Evolutionary conservation across 2,797 vertebrate genomes (phyloP), one percentile per base, ranked within the genome.

Genomic region (Buceros bicornis): DNA sequence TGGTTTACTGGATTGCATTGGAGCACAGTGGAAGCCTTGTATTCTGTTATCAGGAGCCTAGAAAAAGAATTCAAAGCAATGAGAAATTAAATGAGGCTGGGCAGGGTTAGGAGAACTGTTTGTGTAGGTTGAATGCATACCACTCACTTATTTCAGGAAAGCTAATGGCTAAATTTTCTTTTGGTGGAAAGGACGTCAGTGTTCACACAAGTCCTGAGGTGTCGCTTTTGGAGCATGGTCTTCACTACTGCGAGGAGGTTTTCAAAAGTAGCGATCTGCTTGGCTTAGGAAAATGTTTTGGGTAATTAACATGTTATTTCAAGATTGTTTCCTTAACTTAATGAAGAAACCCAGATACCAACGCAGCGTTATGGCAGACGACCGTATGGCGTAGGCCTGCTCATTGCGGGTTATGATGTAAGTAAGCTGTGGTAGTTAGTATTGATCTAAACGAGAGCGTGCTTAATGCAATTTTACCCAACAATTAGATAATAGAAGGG

Each of bases 381-480:
- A 96, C 99, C 99, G 0, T 99, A 99, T 26, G 99, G 99, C 3
- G 99, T 99, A 5, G 99, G 99, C 48, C 98, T 99, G 61, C 99
- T 99, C 78, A 99, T 99, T 54, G 99, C 99, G 82, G 99, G 99
- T 80, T 99, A 98, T 95, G 99, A 99, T 96, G 99, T 99, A 97
- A 99, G 99, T 98, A 53, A 53, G 43, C 54, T 64, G 37, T 29
- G 8, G 31, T 80, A 4, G 6, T 64, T 65, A 20, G 40, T 50
- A 0, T 17, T 65, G 47, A 29, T 65, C n/a, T 61, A 13, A 50
- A 79, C 77, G 35, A 69, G 85, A 87, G 48, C 22, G 17, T 65
- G 21, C 62, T 66, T 45, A 51, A 47, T 28, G 29, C 12, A 21
- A 8, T 51, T 56, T 61, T 2, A 3, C 60, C 13, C 43, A 56